phyloP scores from a whole-genome alignment of 2,797 vertebrate species.

The Poliocrania exsul region DNA sequence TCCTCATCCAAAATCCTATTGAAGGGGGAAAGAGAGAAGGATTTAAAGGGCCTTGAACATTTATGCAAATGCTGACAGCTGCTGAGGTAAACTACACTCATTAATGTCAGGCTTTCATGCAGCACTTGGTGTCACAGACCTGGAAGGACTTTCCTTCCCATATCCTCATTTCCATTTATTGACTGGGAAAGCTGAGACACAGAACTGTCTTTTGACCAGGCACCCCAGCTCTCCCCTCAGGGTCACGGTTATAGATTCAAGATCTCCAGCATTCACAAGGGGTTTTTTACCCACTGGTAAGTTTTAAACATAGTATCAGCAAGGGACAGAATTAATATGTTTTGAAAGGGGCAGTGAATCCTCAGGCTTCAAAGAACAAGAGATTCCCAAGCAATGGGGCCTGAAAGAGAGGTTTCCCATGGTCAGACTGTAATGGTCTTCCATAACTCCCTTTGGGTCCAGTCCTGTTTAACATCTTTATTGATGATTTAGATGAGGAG shows the following conservation, averaged over 20 bases:
- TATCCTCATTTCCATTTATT: neutral
- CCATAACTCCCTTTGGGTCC: too few species aligned
- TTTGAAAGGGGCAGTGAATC: neutral
- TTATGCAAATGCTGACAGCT: neutral
- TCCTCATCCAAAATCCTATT: neutral
- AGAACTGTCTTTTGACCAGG: neutral
- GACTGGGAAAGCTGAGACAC: neutral
- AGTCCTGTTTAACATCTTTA: too few species aligned
- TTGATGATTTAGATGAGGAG: too few species aligned
- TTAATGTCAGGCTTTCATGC: neutral
- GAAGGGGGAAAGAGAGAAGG: neutral
- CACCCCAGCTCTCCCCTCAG: neutral
- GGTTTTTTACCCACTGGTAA: neutral
- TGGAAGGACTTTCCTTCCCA: neutral
- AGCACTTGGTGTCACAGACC: neutral
- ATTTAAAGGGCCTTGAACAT: neutral
- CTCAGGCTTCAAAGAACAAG: neutral
- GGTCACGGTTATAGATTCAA: neutral
- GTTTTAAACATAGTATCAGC: neutral
- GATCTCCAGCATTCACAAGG: neutral
- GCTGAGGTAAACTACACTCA: neutral
- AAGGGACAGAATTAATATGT: neutral
- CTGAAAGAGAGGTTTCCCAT: neutral
- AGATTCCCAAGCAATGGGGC: neutral
- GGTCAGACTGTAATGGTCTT: neutral